Conservation (phyloP, 2,888 invertebrate species). For the Acanthoscelides obtectus region DNA sequence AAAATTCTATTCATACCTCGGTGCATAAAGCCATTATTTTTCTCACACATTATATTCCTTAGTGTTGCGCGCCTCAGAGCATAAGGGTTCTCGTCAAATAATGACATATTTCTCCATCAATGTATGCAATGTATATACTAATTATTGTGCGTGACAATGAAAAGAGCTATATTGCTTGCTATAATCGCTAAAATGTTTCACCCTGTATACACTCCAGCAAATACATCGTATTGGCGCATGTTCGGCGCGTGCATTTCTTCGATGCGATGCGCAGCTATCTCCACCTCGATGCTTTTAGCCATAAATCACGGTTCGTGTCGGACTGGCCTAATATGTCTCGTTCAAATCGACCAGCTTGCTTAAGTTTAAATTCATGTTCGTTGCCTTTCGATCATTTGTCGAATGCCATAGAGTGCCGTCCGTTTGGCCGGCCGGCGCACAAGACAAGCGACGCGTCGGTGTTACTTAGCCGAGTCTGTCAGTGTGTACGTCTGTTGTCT, state of each 20-base stretch:
- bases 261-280: not conserved
- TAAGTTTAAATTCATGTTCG: slow-evolving; percentile 38
- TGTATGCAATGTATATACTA: no score
- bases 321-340: slow-evolving; percentile 35
- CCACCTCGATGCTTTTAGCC: not conserved
- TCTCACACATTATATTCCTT: no score
- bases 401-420: slow-evolving; percentile 13
- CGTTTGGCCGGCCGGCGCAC: not conserved
- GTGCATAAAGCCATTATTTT: no score
- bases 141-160: no score
- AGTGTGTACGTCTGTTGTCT: not conserved
- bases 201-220: not conserved
- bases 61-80: no score
- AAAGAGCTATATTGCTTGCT: no score
- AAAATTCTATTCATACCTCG: no score
- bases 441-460: not conserved
- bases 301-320: slow-evolving; percentile 26
- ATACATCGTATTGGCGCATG: not conserved
- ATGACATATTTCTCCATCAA: no score
- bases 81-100: no score
- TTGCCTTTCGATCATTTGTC: slow-evolving; percentile 24
- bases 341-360: slow-evolving; percentile 36
- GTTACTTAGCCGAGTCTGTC: not conserved
- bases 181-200: no score
- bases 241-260: not conserved